Evolutionary conservation across 2,888 invertebrate genomes (phyloP), one percentile per base, ranked within the genome.

Genomic region (Xylophagus ater): DNA sequence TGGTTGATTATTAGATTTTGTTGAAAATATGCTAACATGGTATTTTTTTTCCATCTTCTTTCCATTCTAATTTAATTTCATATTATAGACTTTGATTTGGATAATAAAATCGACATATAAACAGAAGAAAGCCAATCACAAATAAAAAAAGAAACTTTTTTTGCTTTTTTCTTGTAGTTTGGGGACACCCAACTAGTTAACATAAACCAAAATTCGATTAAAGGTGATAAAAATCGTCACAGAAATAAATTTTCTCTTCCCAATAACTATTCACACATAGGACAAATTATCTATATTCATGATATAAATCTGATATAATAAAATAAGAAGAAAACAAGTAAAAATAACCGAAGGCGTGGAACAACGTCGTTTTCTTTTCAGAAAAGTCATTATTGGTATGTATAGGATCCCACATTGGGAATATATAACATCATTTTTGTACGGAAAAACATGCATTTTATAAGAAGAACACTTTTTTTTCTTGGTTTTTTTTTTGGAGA

Each of bases 231-330:
- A 41, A 41, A 41, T 41, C 32, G 34, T 34, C 37, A 41, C 37
- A 33, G 34, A 41, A 41, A 41, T 41, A 41, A 41, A 41, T 41
- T 37, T n/a, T n/a, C n/a, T n/a, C n/a, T n/a, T 33, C 26, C 33
- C 26, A 36, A 36, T 37, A n/a, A n/a, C 41, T 41, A 41, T 41
- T 41, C 41, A 41, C 41, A 41, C 36, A 37, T 40, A 40, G 34
- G 40, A 40, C 40, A 39, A 39, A 39, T 39, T 39, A 39, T 39
- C 39, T 39, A 33, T n/a, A n/a, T 36, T 39, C 34, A 23, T n/a
- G 44, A 44, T 42, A 44, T 44, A 44, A 41, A 44, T 44, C 44
- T 39, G 40, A 40, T n/a, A n/a, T n/a, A n/a, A n/a, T n/a, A n/a
- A n/a, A n/a, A n/a, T n/a, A n/a, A n/a, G n/a, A n/a, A n/a, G n/a